Evolutionary conservation across 2,113 vertebrate species (phyloP).

Genomic region (Phylloscopus whistleri): DNA sequence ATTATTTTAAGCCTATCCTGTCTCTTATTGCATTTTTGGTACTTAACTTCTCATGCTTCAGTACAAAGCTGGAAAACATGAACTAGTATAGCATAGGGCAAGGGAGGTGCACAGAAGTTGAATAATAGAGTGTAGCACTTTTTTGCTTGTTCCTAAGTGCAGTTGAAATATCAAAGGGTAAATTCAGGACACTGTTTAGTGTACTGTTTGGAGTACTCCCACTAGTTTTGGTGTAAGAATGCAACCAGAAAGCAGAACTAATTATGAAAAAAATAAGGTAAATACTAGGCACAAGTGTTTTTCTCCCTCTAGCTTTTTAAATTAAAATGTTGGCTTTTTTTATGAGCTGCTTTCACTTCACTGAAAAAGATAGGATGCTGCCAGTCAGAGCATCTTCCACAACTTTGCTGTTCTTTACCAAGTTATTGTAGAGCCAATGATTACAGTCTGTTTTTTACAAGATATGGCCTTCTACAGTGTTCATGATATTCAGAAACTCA

Average conservation of each 20-base stretch:
- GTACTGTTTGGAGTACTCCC: neutral
- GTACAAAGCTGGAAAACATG: neutral
- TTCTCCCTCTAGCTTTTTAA: neutral
- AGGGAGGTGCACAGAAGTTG: neutral
- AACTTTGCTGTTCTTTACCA: neutral
- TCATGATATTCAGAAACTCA: neutral
- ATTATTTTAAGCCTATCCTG: neutral
- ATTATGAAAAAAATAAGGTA: neutral
- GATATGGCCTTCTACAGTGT: neutral
- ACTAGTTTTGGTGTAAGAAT: neutral
- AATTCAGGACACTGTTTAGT: neutral
- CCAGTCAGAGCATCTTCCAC: neutral
- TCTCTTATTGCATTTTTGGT: neutral
- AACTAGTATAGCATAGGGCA: neutral
- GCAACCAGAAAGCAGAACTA: neutral
- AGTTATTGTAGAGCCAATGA: neutral
- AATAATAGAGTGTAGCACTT: neutral
- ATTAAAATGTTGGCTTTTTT: neutral
- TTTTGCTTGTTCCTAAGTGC: neutral
- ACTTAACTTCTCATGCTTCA: neutral
- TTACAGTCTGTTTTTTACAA: neutral
- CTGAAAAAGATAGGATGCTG: neutral
- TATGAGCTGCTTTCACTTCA: neutral
- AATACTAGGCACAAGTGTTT: neutral
- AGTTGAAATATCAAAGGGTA: neutral